A percentile compares a stretch with the other conserved stretches of the same genome.
phyloP scores from a whole-genome alignment of 2,113 vertebrate genomes.

The Pachyramphus minor region DNA sequence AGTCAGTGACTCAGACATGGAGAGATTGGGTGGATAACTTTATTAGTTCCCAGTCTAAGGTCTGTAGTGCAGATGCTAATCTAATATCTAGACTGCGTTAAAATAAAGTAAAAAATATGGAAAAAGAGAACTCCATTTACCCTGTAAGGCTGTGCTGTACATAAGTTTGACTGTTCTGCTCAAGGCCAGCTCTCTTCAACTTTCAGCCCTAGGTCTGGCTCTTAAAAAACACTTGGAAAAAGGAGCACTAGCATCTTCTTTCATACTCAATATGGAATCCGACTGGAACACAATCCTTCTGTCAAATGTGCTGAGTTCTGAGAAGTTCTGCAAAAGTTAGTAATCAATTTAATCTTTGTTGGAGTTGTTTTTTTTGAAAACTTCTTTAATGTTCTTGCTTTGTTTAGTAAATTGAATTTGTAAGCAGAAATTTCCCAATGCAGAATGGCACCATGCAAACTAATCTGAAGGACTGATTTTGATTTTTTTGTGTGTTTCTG shows the following conservation, averaged over 20 bases:
- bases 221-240: neutral
- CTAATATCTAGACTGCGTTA: constrained; percentile 56
- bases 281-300: neutral
- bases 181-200: neutral
- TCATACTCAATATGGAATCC: neutral
- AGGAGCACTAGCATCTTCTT: neutral
- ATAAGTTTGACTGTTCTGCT: neutral
- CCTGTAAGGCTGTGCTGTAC: neutral
- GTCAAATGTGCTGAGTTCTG: neutral
- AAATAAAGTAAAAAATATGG: constrained; percentile 42
- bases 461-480: neutral
- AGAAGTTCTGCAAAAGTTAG: neutral
- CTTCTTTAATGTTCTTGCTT: neutral
- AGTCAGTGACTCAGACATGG: constrained; percentile 42
- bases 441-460: neutral
- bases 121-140: constrained; percentile 17
- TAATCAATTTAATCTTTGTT: neutral
- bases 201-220: neutral
- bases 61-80: constrained; percentile 58
- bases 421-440: neutral
- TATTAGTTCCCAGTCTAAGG: constrained; percentile 62
- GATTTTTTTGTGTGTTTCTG: neutral
- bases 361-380: neutral
- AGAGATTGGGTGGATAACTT: constrained; percentile 59
- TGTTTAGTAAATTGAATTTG: neutral